Evolutionary conservation across 2,888 invertebrate species (phyloP).

Genomic region (Trichopria drosophilae): DNA sequence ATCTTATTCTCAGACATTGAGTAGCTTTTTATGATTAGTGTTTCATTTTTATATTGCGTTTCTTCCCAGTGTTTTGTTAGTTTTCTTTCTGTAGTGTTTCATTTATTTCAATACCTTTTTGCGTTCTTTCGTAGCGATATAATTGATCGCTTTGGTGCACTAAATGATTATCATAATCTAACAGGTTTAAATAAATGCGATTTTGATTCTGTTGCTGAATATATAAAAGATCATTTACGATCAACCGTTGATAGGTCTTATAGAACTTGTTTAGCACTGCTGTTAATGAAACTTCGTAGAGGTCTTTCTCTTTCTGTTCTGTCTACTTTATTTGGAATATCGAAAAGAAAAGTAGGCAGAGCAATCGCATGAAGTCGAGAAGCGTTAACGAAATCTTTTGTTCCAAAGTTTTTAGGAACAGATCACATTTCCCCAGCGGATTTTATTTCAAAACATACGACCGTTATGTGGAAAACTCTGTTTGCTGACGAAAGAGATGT

Average conservation of each 20-base stretch:
- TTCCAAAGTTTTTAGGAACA: not conserved
- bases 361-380: not conserved
- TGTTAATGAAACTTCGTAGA: constrained; percentile 1
- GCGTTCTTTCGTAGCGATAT: too few species aligned
- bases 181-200: not conserved
- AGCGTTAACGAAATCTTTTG: too few species aligned
- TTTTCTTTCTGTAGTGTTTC: too few species aligned
- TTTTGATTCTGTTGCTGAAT: not conserved
- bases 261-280: constrained; percentile 1
- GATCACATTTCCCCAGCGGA: too few species aligned
- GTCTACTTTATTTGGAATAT: not conserved
- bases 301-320: not conserved
- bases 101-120: too few species aligned
- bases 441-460: too few species aligned
- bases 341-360: constrained; percentile 1
- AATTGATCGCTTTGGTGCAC: not conserved
- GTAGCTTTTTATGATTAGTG: too few species aligned
- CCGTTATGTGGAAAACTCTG: not conserved
- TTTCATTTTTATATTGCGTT: too few species aligned
- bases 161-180: not conserved
- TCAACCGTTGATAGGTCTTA: constrained; percentile 1
- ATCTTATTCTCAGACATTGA: too few species aligned
- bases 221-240: not conserved
- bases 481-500: not conserved
- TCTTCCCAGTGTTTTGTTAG: too few species aligned